Evolutionary conservation across 2,888 invertebrate species (phyloP).

Genomic region (Cotesia congregata): DNA sequence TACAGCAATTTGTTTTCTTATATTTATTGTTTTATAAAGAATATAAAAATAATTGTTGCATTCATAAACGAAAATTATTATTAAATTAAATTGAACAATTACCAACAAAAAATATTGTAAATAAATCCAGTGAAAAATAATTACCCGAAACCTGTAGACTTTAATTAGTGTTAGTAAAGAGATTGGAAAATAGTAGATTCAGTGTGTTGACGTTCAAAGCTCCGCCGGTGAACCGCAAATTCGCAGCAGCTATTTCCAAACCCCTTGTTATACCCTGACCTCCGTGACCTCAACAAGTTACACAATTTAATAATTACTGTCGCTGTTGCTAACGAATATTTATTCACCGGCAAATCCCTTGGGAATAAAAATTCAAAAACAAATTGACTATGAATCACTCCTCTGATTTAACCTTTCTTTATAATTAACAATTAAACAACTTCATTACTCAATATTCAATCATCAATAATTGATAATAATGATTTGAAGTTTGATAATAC

Average conservation of each 20-base stretch:
- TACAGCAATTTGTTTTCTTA: no score
- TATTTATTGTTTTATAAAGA: no score
- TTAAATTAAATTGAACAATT: no score
- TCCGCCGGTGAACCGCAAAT: neutral
- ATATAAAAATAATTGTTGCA: no score
- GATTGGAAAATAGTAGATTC: neutral
- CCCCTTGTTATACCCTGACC: neutral
- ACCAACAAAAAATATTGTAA: neutral
- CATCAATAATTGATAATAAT: no score
- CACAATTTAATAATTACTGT: constrained; percentile 4
- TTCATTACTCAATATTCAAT: no score
- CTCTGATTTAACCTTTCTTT: neutral
- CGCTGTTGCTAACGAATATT: neutral
- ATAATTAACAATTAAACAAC: no score
- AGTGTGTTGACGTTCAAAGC: neutral
- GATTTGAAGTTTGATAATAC: no score
- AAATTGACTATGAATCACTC: neutral
- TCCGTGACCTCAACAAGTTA: constrained; percentile 9
- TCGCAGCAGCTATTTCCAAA: neutral
- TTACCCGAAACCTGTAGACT: neutral
- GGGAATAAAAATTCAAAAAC: neutral
- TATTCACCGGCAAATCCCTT: neutral
- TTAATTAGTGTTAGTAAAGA: neutral
- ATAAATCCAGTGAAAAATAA: neutral
- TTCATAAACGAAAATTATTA: no score